Base-by-base conservation (phyloP, 2,113 vertebrate species). In the Scophthalmus maximus region DNA sequence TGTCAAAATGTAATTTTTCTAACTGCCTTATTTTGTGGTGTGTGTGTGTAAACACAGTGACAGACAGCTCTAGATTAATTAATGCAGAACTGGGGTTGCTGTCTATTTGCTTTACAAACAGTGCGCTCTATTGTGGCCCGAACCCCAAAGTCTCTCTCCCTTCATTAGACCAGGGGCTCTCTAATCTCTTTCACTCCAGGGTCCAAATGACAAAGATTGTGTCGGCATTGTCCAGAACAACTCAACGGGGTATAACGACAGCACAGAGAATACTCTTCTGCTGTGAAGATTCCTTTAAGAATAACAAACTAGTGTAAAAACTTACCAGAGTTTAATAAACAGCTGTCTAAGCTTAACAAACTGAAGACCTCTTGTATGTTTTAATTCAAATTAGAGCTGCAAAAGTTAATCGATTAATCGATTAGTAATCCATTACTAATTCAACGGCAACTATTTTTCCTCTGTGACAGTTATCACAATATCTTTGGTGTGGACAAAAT, bases 31-130 rank as follows among this genome's bases (percentile, higher is more conserved):
- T 55, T 72, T 51, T 61, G 49, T 29, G 26, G 22, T 11, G 2
- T n/a, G 32, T n/a, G 32, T 8, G 22, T 60, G 42, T 59, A 36
- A 55, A 46, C 3, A 1, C 7, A 30, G 27, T 57, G 68, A 76
- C 44, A 61, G 29, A 69, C 68, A 60, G 66, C n/a, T 58, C 34
- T 46, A 30, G 18, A 26, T 75, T 59, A 34, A 27, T 55, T 64
- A 52, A 68, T 32, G 52, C 56, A 66, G 51, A 65, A 22, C 25
- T 29, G 15, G 32, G 42, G 40, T 65, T 72, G 32, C 47, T 55
- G 47, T 58, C 59, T 72, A 18, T 84, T 82, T 82, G 57, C 52
- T 68, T 73, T 58, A 65, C 67, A 83, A 68, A 75, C 73, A 56
- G 0, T 46, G 51, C n/a, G 63, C 30, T 65, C 60, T 36, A 68